Evolutionary conservation across 2,113 vertebrate genomes (phyloP), one percentile per base, ranked within the genome.

Genomic region (Lathamus discolor): DNA sequence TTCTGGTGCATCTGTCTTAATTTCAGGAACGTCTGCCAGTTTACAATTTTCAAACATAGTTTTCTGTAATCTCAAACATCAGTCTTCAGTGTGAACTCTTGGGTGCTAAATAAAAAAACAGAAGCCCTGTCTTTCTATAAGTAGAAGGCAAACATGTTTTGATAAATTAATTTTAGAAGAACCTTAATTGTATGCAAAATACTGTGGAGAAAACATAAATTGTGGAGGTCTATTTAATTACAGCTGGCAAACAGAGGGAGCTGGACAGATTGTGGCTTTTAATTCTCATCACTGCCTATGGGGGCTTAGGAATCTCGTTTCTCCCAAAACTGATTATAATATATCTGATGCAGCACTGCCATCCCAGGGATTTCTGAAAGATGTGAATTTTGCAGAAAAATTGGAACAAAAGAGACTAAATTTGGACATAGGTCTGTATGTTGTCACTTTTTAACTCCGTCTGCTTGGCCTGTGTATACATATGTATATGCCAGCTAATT

Each of bases 191-290:
- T 67, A 66, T 83, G 64, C 43, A 90, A 93, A 96, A 66, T 72
- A 70, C 59, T 68, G 29, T 57, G 69, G 76, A 29, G 64, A 95
- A 95, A 90, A 61, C 48, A 54, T 39, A 48, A 77, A 88, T 68
- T 39, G 33, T 78, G 55, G 70, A 48, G 55, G n/a, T 61, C 76
- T 93, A 28, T 86, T 93, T 92, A 84, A 90, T 92, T 72, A 37
- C 7, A 54, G 46, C 37, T 86, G 63, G 85, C 11, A 57, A 94
- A 67, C 59, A 67, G 75, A 91, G 79, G 63, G 54, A 94, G 43
- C 73, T 86, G 91, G 90, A 81, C 92, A 95, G 92, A 95, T 90
- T 97, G 92, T 93, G 88, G 88, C 91, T 96, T 96, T 96, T 93
- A 85, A 91, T 94, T 93, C 87, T 91, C 59, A 90, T 63, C 28